phyloP scores from a whole-genome alignment of 2,888 invertebrate species.

The Serripes groenlandicus region DNA sequence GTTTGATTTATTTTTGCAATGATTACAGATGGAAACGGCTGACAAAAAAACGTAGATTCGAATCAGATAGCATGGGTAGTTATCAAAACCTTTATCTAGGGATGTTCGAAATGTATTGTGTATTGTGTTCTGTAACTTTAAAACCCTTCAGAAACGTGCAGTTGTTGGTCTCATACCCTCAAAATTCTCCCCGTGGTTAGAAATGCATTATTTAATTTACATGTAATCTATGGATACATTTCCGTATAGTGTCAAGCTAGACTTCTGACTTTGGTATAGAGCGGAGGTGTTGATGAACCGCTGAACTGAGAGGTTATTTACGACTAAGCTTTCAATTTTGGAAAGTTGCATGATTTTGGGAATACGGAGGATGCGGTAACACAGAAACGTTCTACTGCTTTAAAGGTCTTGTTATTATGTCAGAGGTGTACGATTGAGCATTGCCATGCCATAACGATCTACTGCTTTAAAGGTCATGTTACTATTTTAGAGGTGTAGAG shows the following conservation, averaged over 20 bases:
- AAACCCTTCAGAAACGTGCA: neutral
- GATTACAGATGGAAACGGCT: too few species aligned
- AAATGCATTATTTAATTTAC: neutral
- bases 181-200: neutral
- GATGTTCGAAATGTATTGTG: neutral
- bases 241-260: neutral
- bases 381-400: neutral
- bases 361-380: neutral
- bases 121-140: neutral
- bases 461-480: too few species aligned
- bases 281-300: neutral
- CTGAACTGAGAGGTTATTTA: neutral
- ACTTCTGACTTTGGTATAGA: neutral
- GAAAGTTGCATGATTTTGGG: neutral
- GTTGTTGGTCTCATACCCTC: neutral
- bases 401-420: neutral
- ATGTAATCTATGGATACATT: neutral
- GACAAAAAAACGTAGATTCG: too few species aligned
- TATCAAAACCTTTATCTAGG: neutral
- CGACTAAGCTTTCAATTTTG: neutral
- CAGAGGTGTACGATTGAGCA: too few species aligned
- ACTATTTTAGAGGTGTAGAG: too few species aligned
- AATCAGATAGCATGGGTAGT: neutral
- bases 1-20: too few species aligned
- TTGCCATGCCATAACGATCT: too few species aligned